Base-by-base conservation (phyloP, 1,140 invertebrate species). In the Marisa cornuarietis region DNA sequence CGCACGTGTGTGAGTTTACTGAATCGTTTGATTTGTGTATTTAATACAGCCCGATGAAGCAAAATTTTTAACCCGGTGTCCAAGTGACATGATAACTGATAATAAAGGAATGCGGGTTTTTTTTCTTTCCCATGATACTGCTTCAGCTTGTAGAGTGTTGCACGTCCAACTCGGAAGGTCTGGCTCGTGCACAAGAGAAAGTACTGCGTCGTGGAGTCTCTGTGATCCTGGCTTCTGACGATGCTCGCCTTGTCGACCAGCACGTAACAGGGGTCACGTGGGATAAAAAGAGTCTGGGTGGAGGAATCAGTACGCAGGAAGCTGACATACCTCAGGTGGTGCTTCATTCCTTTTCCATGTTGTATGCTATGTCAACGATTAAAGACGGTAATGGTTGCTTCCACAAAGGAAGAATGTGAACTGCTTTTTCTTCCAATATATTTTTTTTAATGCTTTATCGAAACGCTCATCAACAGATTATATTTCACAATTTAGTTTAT, bases 231-330 rank as follows among this genome's bases (percentile, higher is more conserved):
- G 76, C 66, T 42, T 66, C 76, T 2, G 42, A 62, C 18, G 49
- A 77, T 49, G 11, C 22, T n/a, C 14, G 13, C n/a, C 65, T 77
- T 20, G 63, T 54, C 63, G 4, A 6, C 26, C 61, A 63, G 42
- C 63, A 63, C 1, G 76, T 77, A 42, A 13, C 66, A 63, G 31
- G 63, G 0, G 76, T 51, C 42, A 68, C 61, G 31, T 77, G 76
- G 76, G 76, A 77, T n/a, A 18, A 63, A 16, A 16, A 77, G 63
- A 51, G 65, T 42, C 11, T 58, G 54, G 11, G 24, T 10, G 54
- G 76, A n/a, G 26, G 65, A 14, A 51, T 24, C 49, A 68, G 76
- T 65, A 16, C 10, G 66, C 51, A 26, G 49, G 68, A 54, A 18
- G 22, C 66, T 49, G 22, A n/a, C 24, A 51, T 77, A 5, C 63